Evolutionary conservation across 2,797 vertebrate species (phyloP), one percentile per base, ranked within the genome.

Genomic region (Erethizon dorsatum): DNA sequence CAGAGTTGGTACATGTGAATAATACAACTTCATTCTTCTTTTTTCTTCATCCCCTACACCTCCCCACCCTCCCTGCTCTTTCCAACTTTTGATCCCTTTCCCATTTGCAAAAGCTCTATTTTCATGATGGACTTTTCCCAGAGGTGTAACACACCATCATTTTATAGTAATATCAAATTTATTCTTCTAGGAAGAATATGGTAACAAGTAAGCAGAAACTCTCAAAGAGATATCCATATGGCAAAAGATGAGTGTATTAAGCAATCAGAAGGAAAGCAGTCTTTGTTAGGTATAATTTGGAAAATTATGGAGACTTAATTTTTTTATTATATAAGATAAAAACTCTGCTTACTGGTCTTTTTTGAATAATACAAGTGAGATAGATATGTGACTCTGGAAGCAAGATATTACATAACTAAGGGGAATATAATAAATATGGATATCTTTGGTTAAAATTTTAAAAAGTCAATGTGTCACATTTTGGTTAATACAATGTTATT

Each of bases 261-360:
- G 45, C 22, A 90, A 65, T 14, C 9, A 33, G 10, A 41, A 88
- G 26, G 5, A 90, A 83, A 71, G 24, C 82, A 33, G 2, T 41
- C 10, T 83, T 87, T 78, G 52, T 78, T 47, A 41, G 69, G 26
- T 87, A 78, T 87, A 87, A 59, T 75, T 80, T 95, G 65, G 31
- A 86, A 90, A 54, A 47, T 89, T 79, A 41, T 41, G 50, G 18
- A 79, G 18, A 50, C 67, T 79, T 93, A 54, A 52, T 5, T 6
- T 54, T 63, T 91, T 52, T 89, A 17, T 22, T 63, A 12, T 63
- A 33, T 83, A 85, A 73, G 37, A 75, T 24, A 85, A 3, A 28
- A 17, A 80, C 13, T 80, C 6, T 11, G 26, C 52, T 85, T 75
- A 77, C 10, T 20, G 47, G 3, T 61, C 75, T 15, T 95, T 7